A percentile compares a stretch with the other conserved stretches of the same genome.
phyloP scores from a whole-genome alignment of 2,113 vertebrate genomes.

The Labeo rohita region DNA sequence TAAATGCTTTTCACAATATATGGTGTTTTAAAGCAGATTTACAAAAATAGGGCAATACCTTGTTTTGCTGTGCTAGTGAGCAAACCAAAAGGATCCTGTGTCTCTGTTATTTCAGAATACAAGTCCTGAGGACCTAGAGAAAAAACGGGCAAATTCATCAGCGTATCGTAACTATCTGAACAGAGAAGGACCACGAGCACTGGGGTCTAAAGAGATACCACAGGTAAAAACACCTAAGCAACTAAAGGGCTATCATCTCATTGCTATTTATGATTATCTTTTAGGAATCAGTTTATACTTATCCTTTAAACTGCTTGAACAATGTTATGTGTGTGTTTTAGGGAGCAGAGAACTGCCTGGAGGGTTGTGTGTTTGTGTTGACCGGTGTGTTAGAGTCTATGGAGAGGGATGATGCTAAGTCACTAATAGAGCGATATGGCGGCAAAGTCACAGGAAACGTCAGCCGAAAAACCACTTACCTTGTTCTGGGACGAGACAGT shows the following conservation, averaged over 20 bases:
- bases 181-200: conserved; percentile 92
- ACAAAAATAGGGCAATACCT: background rate
- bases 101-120: conserved; percentile 39
- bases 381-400: conserved; percentile 95
- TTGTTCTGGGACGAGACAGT: conserved; percentile 91
- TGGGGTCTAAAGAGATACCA: conserved; percentile 96
- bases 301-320: background rate
- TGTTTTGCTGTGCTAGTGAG: background rate
- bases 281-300: background rate
- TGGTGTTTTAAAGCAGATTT: background rate
- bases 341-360: conserved; percentile 97
- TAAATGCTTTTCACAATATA: background rate
- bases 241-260: too few relatives aligned
- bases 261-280: background rate
- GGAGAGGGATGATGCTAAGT: conserved; percentile 92
- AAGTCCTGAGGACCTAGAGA: conserved; percentile 91
- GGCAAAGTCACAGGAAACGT: conserved; percentile 95
- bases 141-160: conserved; percentile 84
- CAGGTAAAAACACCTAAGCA: conserved; percentile 69
- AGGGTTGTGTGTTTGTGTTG: conserved; percentile 92
- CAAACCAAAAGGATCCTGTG: background rate
- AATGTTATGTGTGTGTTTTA: conserved; percentile 61
- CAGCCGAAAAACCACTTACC: conserved; percentile 94
- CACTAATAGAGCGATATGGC: conserved; percentile 92
- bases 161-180: conserved; percentile 93